phyloP scores from a whole-genome alignment of 1,140 invertebrate genomes.

The Plodia interpunctella region DNA sequence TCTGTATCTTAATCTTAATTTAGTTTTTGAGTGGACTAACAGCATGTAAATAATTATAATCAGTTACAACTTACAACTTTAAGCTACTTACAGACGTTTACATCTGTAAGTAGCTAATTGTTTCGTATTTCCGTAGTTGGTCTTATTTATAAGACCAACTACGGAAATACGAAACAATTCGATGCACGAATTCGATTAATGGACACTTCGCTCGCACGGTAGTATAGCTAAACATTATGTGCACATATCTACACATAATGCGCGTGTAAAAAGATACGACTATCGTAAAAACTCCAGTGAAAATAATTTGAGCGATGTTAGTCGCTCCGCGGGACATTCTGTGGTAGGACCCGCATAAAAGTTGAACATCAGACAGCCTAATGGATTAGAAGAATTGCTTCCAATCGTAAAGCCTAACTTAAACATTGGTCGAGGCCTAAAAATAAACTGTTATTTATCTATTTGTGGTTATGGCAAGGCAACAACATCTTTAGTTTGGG shows the following conservation, averaged over 20 bases:
- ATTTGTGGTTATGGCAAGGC: slow-evolving; percentile 19
- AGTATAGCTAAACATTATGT: slow-evolving; percentile 68
- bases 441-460: slow-evolving; percentile 47
- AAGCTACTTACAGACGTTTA: too few species aligned
- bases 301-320: slow-evolving; percentile 74
- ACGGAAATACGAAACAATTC: slow-evolving; percentile 32
- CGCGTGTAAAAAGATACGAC: slow-evolving; percentile 73
- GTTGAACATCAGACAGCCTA: slow-evolving; percentile 62
- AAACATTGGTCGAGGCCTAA: slow-evolving; percentile 41
- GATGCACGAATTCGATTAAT: slow-evolving; percentile 64
- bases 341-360: slow-evolving; percentile 68
- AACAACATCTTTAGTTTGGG: too few species aligned
- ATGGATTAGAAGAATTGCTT: slow-evolving; percentile 72
- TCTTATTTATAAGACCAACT: too few species aligned
- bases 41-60: too few species aligned
- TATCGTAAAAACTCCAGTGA: slow-evolving; percentile 69
- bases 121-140: too few species aligned
- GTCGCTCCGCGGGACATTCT: slow-evolving; percentile 65
- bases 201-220: slow-evolving; percentile 47
- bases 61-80: too few species aligned
- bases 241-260: slow-evolving; percentile 69
- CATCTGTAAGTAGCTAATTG: too few species aligned
- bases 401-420: slow-evolving; percentile 48
- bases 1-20: too few species aligned
- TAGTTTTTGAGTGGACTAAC: too few species aligned